Evolutionary conservation across 2,113 vertebrate genomes (phyloP), one percentile per base, ranked within the genome.

Genomic region (Scalopus aquaticus): DNA sequence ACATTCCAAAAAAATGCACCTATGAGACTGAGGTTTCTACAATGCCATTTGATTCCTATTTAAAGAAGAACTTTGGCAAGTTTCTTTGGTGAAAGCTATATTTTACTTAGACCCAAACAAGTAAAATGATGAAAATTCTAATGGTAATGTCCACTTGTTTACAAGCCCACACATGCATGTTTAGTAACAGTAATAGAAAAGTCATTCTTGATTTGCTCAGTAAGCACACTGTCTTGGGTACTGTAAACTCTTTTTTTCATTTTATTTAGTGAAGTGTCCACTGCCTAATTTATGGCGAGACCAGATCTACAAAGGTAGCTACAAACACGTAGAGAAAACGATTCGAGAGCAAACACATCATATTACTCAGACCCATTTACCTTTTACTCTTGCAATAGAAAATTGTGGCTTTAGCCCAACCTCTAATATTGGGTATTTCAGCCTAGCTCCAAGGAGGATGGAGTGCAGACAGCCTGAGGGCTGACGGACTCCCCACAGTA

Each of bases 71-170:
- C 11, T 32, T 65, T 0, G 19, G 19, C 7, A 0, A 69, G 70
- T 32, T 49, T 64, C 42, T 39, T 58, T 69, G 79, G 28, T 3
- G 35, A 97, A 76, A 74, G 26, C 7, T 76, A 4, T 35, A 62
- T 70, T 88, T 60, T 28, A 46, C 44, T 93, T 54, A 78, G 56
- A 42, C 20, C 28, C 13, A 32, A 37, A 22, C 15, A 69, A 89
- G 58, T 64, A 35, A 65, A 76, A 58, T 60, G 5, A 56, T 26
- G 10, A 7, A 62, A 83, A 74, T 65, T 44, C 56, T n/a, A 10
- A 8, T 0, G 10, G 9, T n/a, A 32, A 7, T 1, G 11, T 24
- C 26, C 9, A 3, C 20, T 49, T 60, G 17, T 15, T 26, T 35
- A 20, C 6, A 79, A 58, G 54, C 10, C 9, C 42, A 39, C 9